These are phyloP conservation scores for Verasper variegatus DNA, from an alignment of 2,113 vertebrate genomes.

Conservation along the genomic window DNA sequence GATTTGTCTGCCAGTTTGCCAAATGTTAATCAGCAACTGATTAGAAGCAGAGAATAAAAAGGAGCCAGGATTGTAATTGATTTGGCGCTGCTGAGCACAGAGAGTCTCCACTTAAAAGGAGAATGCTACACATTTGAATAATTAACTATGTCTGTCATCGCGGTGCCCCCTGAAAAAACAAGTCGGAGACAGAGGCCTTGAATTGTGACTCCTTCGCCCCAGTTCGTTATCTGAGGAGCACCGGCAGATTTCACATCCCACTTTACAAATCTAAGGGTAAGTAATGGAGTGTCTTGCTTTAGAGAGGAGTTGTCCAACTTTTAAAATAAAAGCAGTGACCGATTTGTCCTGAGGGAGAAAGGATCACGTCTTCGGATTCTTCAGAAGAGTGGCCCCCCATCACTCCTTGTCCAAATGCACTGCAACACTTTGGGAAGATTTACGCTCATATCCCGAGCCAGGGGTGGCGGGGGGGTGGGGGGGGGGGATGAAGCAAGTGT, in stretches of 20 bases:
- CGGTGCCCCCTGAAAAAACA: conserved; percentile 2
- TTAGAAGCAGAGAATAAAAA: conserved; percentile 58
- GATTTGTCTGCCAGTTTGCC: conserved; percentile 60
- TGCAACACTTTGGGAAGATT: conserved; percentile 31
- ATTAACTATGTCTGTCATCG: conserved; percentile 45
- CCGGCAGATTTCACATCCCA: conserved; percentile 7
- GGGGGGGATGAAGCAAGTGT: neutral
- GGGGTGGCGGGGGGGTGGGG: conserved; percentile 2
- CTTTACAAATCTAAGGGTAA: conserved; percentile 18
- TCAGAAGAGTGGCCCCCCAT: neutral
- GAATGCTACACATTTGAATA: conserved; percentile 40
- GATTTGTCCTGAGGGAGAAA: conserved; percentile 36
- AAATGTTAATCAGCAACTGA: conserved; percentile 69
- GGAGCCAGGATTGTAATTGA: conserved; percentile 57
- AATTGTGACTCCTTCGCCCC: conserved; percentile 13
- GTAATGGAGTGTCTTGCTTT: conserved; percentile 5
- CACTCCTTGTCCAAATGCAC: neutral
- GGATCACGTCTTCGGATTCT: conserved; percentile 19
- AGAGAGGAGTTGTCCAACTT: conserved; percentile 16
- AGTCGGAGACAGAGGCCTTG: conserved; percentile 8
- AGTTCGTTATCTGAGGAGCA: conserved; percentile 29
- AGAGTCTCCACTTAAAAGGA: conserved; percentile 56
- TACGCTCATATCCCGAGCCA: conserved; percentile 14
- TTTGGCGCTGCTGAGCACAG: conserved; percentile 38
- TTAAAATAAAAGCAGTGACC: conserved; percentile 15